Base-by-base conservation (phyloP, 2,888 invertebrate genomes). In the Phalera bucephala region DNA sequence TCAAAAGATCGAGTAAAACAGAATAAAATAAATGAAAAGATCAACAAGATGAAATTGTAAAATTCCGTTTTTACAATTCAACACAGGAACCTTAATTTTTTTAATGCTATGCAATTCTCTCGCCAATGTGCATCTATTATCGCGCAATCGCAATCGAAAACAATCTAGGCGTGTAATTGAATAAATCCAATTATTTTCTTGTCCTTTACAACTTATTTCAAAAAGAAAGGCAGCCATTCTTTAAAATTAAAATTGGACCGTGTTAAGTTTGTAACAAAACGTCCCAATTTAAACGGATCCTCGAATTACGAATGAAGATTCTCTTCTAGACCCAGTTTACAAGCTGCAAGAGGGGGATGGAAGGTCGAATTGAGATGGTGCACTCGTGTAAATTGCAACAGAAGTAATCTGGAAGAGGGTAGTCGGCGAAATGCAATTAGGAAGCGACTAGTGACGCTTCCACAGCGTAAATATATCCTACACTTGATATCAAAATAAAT, bases 361-460 rank as follows among this genome's bases (percentile, higher is more conserved):
- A 45, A 36, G 55, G 39, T 66, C 67, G 56, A 33, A 39, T 52
- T 55, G 52, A 49, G 45, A 35, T 61, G 64, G 67, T 36, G 28
- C 34, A 36, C 44, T 67, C 52, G 66, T 60, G 58, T 60, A 64
- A 63, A 69, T 68, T 67, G 71, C 64, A 68, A 63, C 63, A 64
- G 65, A 68, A 67, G 65, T 69, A 68, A 69, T 72, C 68, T 59
- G 43, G 52, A 49, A 53, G 54, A 60, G 63, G 39, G 64, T 58
- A 62, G 65, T 58, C 61, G 47, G 51, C 50, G 45, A 70, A 62
- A 72, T 70, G 71, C 72, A 72, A 72, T 72, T 72, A 72, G 65
- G 63, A 64, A 63, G 55, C 56, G 63, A 50, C 57, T 49, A 66
- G 57, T 61, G 65, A 64, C 60, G 57, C 52, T 54, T 50, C 45